Evolutionary conservation across 2,113 vertebrate genomes (phyloP), one percentile per base, ranked within the genome.

Genomic region (Atlantisia rogersi): DNA sequence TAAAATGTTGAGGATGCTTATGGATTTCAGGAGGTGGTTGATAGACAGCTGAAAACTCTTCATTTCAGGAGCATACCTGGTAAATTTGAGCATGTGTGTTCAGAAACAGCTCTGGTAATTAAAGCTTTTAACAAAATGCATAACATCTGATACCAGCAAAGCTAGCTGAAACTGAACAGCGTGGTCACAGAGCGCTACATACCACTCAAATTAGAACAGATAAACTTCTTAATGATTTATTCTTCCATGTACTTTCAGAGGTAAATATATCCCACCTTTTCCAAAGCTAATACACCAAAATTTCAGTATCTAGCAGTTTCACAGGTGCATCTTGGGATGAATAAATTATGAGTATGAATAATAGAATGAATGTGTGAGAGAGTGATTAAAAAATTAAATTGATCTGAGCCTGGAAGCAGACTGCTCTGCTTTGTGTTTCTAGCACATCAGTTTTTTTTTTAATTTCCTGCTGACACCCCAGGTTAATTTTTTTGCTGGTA

Each of bases 371-470:
- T 59, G 31, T 80, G 19, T 70, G 55, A 82, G 80, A 71, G 76
- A 73, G 58, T 84, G 85, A 95, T 93, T 95, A 96, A 93, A 94
- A 92, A 86, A 92, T 88, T 77, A 82, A 95, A 94, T 91, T 88
- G 81, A 92, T 77, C 52, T 65, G 63, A 63, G 67, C 77, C 48
- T 96, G 63, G 71, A 87, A 96, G 82, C 56, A 25, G 75, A 50
- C 68, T 82, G 14, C 68, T 77, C 65, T 89, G 28, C 71, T 95
- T 90, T 93, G 44, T 91, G 87, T 82, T 96, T 75, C 39, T 67
- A 88, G 77, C 35, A 81, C 28, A 60, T 89, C 65, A 64, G 37
- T 4, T 10, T 39, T 73, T 82, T 71, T 77, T 86, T 82, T 14
- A 46, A 83, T 93, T 95, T 96, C 39, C 55, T 91, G 62, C 62